These are phyloP conservation scores for Laterallus jamaicensis DNA, from an alignment of 2,113 vertebrate species.

Conservation along the genomic window DNA sequence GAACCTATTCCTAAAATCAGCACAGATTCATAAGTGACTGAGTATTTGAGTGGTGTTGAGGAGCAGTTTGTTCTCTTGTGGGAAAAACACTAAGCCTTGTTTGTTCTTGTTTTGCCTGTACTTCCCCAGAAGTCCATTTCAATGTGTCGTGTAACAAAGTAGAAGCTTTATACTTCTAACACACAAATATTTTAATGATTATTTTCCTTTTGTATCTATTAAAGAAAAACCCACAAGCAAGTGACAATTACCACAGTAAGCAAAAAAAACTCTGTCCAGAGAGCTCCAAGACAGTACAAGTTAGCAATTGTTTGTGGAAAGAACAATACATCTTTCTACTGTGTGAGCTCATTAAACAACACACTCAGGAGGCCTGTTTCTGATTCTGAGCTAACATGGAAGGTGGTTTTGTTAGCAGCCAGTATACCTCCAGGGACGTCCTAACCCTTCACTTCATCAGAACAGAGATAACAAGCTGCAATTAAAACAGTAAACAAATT, in stretches of 20 bases:
- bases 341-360: conserved; percentile 59
- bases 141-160: background rate
- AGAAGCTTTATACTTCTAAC: background rate
- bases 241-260: background rate
- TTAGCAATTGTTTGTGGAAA: conserved; percentile 37
- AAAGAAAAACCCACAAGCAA: background rate
- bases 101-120: background rate
- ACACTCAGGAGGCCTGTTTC: conserved; percentile 16
- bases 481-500: background rate
- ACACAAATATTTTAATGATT: background rate
- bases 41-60: background rate
- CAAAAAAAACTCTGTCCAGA: background rate
- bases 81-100: background rate
- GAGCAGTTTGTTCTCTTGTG: background rate
- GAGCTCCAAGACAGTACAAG: conserved; percentile 17
- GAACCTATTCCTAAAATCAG: background rate
- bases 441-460: conserved; percentile 7
- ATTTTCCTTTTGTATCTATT: background rate
- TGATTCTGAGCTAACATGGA: conserved; percentile 20
- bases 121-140: background rate
- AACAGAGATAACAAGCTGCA: conserved; percentile 44
- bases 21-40: background rate
- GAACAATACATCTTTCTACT: conserved; percentile 38
- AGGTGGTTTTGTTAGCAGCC: conserved; percentile 54
- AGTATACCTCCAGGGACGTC: conserved; percentile 17